These are phyloP conservation scores for Camarhynchus parvulus DNA, from an alignment of 2,113 vertebrate genomes.

Conservation along the genomic window DNA sequence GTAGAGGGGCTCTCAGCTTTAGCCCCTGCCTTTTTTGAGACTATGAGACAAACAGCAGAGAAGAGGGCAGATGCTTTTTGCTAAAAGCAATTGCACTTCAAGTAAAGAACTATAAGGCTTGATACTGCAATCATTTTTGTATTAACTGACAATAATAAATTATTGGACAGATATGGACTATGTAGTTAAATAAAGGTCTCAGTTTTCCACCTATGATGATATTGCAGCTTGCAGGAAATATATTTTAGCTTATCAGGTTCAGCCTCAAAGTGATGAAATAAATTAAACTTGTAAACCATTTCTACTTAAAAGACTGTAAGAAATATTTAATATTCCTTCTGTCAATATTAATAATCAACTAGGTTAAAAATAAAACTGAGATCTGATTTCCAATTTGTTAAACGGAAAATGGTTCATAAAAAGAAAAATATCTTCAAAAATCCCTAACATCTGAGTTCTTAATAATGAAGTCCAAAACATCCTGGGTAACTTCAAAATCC, in stretches of 20 bases:
- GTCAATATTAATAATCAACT: background rate
- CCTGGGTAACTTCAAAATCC: background rate
- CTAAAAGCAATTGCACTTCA: background rate
- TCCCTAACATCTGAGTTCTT: rapidly evolving
- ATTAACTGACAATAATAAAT: background rate
- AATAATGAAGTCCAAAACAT: background rate
- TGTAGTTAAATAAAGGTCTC: background rate
- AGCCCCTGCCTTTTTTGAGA: background rate
- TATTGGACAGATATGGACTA: background rate
- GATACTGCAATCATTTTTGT: background rate
- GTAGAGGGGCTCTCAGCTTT: background rate
- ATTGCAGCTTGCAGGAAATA: background rate
- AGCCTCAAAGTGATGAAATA: background rate
- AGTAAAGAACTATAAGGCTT: background rate
- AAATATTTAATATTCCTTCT: background rate
- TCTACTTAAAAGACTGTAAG: background rate
- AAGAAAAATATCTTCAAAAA: background rate
- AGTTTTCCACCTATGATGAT: background rate
- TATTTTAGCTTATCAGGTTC: background rate
- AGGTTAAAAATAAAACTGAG: background rate
- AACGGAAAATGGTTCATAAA: background rate
- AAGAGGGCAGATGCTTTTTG: background rate
- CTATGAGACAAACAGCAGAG: background rate
- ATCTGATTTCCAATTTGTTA: background rate
- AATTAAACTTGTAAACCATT: background rate